Conservation (phyloP, 1,140 invertebrate genomes). For the Copidosoma floridanum region DNA sequence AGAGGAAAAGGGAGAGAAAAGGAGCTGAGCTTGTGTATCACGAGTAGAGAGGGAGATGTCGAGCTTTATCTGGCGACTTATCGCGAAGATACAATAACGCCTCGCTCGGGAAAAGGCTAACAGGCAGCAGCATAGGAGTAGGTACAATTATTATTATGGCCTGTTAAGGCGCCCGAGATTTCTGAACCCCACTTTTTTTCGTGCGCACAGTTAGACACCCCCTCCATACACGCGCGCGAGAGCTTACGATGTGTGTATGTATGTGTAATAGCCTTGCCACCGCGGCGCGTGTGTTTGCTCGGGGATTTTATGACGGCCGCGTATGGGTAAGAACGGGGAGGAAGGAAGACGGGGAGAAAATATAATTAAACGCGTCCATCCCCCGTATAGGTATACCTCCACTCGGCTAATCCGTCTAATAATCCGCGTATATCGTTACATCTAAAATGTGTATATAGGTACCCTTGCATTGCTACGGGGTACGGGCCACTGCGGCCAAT, state of each 20-base stretch:
- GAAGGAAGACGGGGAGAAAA: constrained; percentile 10
- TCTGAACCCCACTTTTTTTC: constrained; percentile 20
- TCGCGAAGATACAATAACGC: constrained; percentile 42
- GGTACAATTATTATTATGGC: constrained; percentile 32
- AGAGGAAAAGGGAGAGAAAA: too few relatives aligned
- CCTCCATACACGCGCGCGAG: too few relatives aligned
- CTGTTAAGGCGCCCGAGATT: constrained; percentile 32
- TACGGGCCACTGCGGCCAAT: too few relatives aligned
- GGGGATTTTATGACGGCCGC: constrained; percentile 30
- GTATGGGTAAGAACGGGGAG: constrained; percentile 1
- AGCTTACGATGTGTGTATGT: too few relatives aligned
- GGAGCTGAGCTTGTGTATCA: too few relatives aligned
- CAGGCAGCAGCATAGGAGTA: neutral
- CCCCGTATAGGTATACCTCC: neutral
- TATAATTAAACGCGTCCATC: constrained; percentile 38
- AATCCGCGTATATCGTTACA: constrained; percentile 26
- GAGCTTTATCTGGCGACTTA: constrained; percentile 42
- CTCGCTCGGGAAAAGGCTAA: constrained; percentile 32
- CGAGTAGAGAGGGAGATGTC: constrained; percentile 28
- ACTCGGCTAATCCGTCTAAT: constrained; percentile 18
- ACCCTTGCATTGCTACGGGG: neutral
- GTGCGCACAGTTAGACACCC: neutral
- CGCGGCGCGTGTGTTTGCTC: constrained; percentile 33
- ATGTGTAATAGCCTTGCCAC: too few relatives aligned
- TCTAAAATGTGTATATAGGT: constrained; percentile 10